Percentiles rank a stretch among this genome's conserved stretches.
Evolutionary conservation across 2,888 invertebrate genomes (phyloP).

Genomic region (Antheraea yamamai): DNA sequence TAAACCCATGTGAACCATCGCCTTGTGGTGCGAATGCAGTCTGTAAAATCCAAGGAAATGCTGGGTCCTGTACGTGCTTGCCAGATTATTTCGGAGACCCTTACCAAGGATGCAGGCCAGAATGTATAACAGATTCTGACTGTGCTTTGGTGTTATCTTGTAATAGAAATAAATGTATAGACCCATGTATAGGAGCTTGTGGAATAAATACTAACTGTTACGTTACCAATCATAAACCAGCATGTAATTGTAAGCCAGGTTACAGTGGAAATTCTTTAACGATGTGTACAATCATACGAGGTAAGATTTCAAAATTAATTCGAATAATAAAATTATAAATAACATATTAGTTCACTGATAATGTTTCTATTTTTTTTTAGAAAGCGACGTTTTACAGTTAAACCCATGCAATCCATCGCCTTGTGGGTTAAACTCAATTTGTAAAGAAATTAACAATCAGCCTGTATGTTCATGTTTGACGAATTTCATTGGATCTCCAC

Average conservation of each 20-base stretch:
- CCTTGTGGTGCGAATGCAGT: slow-evolving; percentile 88
- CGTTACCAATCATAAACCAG: slow-evolving; percentile 85
- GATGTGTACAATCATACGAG: slow-evolving; percentile 62
- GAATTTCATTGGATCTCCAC: slow-evolving; percentile 85
- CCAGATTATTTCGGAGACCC: slow-evolving; percentile 89
- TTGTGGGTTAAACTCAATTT: slow-evolving; percentile 88
- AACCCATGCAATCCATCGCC: slow-evolving; percentile 88
- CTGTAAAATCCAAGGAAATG: slow-evolving; percentile 87
- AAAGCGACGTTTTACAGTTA: slow-evolving; percentile 53
- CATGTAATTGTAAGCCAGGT: slow-evolving; percentile 83
- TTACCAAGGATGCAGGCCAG: slow-evolving; percentile 87
- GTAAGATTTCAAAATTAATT: slow-evolving; percentile 47
- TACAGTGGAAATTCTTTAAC: slow-evolving; percentile 86
- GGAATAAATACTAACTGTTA: slow-evolving; percentile 86
- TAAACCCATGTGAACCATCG: slow-evolving; percentile 84
- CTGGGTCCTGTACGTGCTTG: slow-evolving; percentile 87
- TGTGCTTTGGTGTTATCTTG: slow-evolving; percentile 85
- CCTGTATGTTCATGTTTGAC: slow-evolving; percentile 88
- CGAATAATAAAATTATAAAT: slow-evolving; percentile 1
- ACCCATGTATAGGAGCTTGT: slow-evolving; percentile 87
- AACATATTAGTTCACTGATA: background rate
- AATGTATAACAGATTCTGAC: slow-evolving; percentile 85
- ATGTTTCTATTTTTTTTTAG: slow-evolving; percentile 38
- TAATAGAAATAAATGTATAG: slow-evolving; percentile 84
- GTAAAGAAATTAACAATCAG: slow-evolving; percentile 86